These are phyloP conservation scores for Caiman crocodilus DNA, from an alignment of 2,797 vertebrate species.

Conservation along the genomic window DNA sequence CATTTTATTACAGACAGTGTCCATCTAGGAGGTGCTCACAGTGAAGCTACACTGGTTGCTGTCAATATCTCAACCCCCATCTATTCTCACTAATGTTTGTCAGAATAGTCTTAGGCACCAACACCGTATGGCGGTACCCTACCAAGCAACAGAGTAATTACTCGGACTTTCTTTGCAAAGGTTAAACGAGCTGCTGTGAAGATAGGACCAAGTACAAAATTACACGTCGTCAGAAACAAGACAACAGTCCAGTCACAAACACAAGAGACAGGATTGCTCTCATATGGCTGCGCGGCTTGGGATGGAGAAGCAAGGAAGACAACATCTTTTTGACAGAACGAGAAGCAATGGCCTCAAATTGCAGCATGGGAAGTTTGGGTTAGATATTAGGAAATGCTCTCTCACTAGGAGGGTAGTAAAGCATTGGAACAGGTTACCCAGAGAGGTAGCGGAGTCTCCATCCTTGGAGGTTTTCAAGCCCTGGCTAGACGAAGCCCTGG, in stretches of 20 bases:
- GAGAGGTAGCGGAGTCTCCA: too few species aligned
- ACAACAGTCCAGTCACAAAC: background rate
- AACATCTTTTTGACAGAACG: too few species aligned
- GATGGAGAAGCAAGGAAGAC: background rate
- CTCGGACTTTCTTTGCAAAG: background rate
- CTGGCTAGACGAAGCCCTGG: too few species aligned
- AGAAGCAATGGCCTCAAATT: too few species aligned
- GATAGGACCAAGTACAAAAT: background rate
- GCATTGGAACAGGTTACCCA: too few species aligned
- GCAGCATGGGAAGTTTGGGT: too few species aligned
- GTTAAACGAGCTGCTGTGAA: background rate
- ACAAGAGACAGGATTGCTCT: background rate
- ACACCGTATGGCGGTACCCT: background rate
- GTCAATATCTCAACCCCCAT: constrained; percentile 40
- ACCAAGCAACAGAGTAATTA: fast-evolving
- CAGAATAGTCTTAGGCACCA: constrained; percentile 42
- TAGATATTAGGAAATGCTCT: too few species aligned
- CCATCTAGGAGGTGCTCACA: constrained; percentile 57
- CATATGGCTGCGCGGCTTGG: background rate
- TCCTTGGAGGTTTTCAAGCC: too few species aligned
- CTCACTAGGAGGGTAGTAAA: too few species aligned
- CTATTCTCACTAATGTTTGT: background rate
- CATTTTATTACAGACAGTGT: constrained; percentile 18
- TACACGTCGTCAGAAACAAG: background rate
- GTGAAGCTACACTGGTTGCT: constrained; percentile 42